Conservation (phyloP, 2,113 vertebrate genomes). For the Pelecanus crispus region DNA sequence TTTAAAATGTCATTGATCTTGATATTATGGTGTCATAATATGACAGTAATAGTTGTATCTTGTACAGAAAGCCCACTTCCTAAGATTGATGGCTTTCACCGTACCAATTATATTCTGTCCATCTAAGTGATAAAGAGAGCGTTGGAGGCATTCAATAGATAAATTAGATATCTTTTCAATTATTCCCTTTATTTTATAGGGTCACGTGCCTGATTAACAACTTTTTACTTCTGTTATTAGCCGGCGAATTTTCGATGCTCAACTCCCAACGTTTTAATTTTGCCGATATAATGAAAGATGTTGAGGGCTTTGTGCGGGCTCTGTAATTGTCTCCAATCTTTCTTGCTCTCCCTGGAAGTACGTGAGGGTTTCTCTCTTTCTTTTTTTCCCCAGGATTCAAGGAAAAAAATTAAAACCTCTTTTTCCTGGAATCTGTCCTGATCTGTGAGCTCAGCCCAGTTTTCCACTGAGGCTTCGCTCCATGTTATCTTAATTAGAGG, state of each 20-base stretch:
- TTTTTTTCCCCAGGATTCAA: neutral
- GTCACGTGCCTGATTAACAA: slow-evolving; percentile 65
- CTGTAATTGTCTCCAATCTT: neutral
- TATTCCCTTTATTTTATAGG: slow-evolving; percentile 73
- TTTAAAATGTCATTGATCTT: slow-evolving; percentile 84
- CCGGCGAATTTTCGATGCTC: neutral
- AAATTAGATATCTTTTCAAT: slow-evolving; percentile 77
- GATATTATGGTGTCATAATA: slow-evolving; percentile 80
- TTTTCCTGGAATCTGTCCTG: neutral
- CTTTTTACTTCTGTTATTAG: slow-evolving; percentile 58
- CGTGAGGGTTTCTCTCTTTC: neutral
- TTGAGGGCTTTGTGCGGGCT: neutral
- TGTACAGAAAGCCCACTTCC: slow-evolving; percentile 70
- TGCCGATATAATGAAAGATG: neutral
- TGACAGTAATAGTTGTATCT: slow-evolving; percentile 80
- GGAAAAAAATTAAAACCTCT: no score
- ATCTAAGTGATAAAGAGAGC: slow-evolving; percentile 77
- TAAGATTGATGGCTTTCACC: slow-evolving; percentile 77
- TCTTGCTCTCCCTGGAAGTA: neutral
- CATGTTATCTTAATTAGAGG: neutral
- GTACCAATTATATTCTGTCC: slow-evolving; percentile 80
- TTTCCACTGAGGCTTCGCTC: fast-evolving
- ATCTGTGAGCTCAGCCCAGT: neutral
- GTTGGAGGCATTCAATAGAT: slow-evolving; percentile 73
- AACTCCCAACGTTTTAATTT: neutral